Base-by-base conservation (phyloP, 2,113 vertebrate species). In the Pelecanoides urinatrix region DNA sequence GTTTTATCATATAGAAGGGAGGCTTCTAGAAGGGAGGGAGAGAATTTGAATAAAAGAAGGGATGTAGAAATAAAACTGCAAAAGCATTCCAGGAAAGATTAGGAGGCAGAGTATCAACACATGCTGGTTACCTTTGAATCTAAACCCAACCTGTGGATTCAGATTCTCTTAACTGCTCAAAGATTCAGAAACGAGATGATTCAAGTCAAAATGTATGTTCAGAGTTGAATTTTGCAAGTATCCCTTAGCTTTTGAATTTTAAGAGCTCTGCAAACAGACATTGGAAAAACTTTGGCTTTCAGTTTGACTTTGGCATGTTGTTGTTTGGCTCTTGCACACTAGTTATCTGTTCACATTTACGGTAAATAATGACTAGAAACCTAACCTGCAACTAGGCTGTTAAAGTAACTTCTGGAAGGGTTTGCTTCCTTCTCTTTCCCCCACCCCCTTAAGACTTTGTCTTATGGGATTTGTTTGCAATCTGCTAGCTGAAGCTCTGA, bases 361-460 rank as follows among this genome's bases (percentile, higher is more conserved):
- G 0, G 2, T 53, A 91, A 93, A 80, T 86, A 90, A 89, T 42
- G n/a, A 58, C 47, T 55, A 38, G 68, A 86, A 93, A 30, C 23
- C 21, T 93, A 91, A 93, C 66, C 80, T 88, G 58, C 74, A 83
- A 44, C 49, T 58, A 77, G 13, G 5, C 8, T 78, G 65, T 52
- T 76, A 71, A 90, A 95, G 42, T 75, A 86, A 72, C 22, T 83
- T 65, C 56, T 92, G 72, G 47, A 63, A 77, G 29, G 26, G 38
- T 91, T 92, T 93, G 19, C 82, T 95, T 86, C 85, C 45, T 88
- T 68, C 53, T 19, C 23, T 90, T 95, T 86, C 88, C 71, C 56
- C 52, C 56, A 49, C 19, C 65, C 61, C 65, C 89, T 84, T 85
- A 94, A 95, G 87, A 84, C 87, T 82, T 91, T 94, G 96, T 96